Percentiles rank a stretch among this genome's conserved stretches.
Conservation (phyloP, 2,888 invertebrate genomes). For the Acronicta psi region DNA sequence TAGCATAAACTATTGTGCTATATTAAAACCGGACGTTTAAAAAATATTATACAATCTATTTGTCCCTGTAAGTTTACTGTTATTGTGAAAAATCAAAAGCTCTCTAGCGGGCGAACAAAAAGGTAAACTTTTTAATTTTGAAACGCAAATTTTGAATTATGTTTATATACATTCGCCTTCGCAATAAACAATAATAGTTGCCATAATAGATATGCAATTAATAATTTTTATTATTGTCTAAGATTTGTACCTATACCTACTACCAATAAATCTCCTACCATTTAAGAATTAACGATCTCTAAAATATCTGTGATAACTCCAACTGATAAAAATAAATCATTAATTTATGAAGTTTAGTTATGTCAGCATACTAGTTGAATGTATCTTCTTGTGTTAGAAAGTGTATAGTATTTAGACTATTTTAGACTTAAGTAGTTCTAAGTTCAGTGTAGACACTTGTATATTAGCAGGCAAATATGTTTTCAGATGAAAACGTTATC, state of each 20-base stretch:
- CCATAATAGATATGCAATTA: conserved; percentile 67
- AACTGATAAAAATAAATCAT: conserved; percentile 83
- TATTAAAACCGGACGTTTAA: conserved; percentile 6
- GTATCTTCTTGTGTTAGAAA: conserved; percentile 72
- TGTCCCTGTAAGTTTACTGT: conserved; percentile 19
- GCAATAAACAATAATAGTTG: conserved; percentile 50
- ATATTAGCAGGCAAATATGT: conserved; percentile 39
- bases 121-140: conserved; percentile 50
- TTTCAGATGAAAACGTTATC: conserved; percentile 1
- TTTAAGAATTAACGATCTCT: conserved; percentile 87
- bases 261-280: conserved; percentile 80
- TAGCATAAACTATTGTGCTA: conserved; percentile 11
- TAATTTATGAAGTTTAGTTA: conserved; percentile 83
- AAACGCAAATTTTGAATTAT: conserved; percentile 28
- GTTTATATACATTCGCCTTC: conserved; percentile 29
- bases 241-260: conserved; percentile 64
- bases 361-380: conserved; percentile 68
- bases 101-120: conserved; percentile 38
- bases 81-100: conserved; percentile 20
- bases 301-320: conserved; percentile 87
- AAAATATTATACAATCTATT: conserved; percentile 26
- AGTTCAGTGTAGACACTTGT: conserved; percentile 45
- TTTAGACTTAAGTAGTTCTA: conserved; percentile 59
- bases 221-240: conserved; percentile 63
- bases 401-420: conserved; percentile 62